Base-by-base conservation (phyloP, 2,113 vertebrate species). In the Motacilla alba region DNA sequence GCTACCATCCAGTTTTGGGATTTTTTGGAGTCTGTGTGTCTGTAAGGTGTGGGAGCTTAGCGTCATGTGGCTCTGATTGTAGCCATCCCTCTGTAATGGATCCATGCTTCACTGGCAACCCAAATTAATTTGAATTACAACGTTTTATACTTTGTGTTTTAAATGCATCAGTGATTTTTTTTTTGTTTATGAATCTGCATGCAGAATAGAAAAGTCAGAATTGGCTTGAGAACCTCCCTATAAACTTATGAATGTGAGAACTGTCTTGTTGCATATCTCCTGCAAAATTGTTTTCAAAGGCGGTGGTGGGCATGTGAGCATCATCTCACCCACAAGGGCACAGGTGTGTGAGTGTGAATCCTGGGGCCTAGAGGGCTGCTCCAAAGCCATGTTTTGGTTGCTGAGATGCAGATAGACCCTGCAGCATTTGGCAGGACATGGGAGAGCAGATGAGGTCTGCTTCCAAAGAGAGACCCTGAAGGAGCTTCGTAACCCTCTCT, bases 261-360 rank as follows among this genome's bases (percentile, higher is more conserved):
- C 35, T 81, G 39, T 67, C 31, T 35, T 69, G 15, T 59, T 77
- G 55, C 3, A 3, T 50, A 33, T 78, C 43, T 93, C 49, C 33
- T 49, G n/a, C n/a, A 56, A n/a, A 72, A 46, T 18, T n/a, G 22
- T 30, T 72, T 75, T 59, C 0, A 8, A 4, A 55, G 39, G 53
- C 35, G 11, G 58, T 0, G n/a, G 58, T 0, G 73, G 31, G 31
- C 1, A 3, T 0, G 0, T 41, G 44, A 46, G n/a, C n/a, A 41
- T 84, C 0, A 0, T 75, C 43, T 90, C 44, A 41, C 47, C 21
- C 60, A 21, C 23, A 6, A 0, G 10, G 14, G 28, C 58, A 72
- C 37, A 64, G 56, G 13, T 58, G 56, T 44, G 9, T 2, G 3
- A 81, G 26, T 1, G 59, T 53, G 67, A 83, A 7, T 20, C 23